phyloP scores from a whole-genome alignment of 2,113 vertebrate species.

The Corythornis vintsioides region DNA sequence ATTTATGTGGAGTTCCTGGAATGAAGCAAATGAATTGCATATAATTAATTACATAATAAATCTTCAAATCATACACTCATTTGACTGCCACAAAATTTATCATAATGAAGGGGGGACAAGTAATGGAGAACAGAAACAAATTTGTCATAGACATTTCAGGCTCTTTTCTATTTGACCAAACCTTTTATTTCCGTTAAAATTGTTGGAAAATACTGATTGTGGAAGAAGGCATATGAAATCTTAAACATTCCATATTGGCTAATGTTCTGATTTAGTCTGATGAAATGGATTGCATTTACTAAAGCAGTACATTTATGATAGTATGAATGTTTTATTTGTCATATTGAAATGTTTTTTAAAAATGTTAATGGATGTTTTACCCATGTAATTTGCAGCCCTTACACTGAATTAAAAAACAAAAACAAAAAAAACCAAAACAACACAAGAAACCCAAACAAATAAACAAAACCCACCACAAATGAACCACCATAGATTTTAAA shows the following conservation, averaged over 20 bases:
- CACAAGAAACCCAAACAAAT: too few species aligned
- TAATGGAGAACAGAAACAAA: not conserved
- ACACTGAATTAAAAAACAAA: not conserved
- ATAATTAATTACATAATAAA: not conserved
- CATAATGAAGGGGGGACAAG: not conserved
- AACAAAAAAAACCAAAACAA: too few species aligned
- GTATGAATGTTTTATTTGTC: not conserved
- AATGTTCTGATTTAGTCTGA: not conserved
- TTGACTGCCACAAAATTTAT: not conserved
- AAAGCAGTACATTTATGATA: not conserved
- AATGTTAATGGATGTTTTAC: not conserved
- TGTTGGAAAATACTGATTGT: not conserved
- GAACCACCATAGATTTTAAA: not conserved
- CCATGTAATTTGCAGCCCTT: not conserved
- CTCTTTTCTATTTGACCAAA: not conserved
- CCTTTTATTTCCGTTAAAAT: not conserved
- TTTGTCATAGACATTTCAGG: not conserved
- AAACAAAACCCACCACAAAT: too few species aligned
- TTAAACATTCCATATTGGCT: not conserved
- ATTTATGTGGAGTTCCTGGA: not conserved
- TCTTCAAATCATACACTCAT: not conserved
- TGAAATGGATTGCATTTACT: not conserved
- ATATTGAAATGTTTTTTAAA: not conserved
- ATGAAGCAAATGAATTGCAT: not conserved
- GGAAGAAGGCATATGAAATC: not conserved